Base-by-base conservation (phyloP, 2,113 vertebrate genomes). In the Mandrillus leucophaeus region DNA sequence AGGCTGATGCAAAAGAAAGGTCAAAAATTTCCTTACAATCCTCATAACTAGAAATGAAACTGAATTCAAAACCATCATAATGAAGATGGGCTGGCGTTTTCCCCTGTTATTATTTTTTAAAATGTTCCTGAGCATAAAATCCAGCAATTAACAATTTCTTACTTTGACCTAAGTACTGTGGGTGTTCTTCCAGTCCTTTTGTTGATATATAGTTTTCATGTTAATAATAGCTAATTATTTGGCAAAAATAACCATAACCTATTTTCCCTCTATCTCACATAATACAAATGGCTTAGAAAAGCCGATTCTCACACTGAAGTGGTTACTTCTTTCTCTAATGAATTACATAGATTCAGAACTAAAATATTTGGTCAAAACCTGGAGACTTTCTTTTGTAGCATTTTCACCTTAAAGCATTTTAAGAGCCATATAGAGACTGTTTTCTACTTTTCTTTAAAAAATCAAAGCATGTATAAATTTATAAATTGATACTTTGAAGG, bases 221-320 rank as follows among this genome's bases (percentile, higher is more conserved):
- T 92, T 97, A 97, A 97, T 96, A 98, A 97, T 97, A 97, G 88
- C 85, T 97, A 94, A 96, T 97, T 96, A 92, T 96, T 98, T 97
- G 97, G 97, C 92, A 98, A 96, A 98, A 98, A 98, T 94, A 98
- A 97, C 80, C 59, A 94, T 83, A 97, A 96, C 55, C 79, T 96
- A 95, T 86, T 97, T 97, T 94, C 18, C 57, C 13, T 93, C 40
- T 1, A 64, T 96, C 52, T 90, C 76, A 79, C 52, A 96, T 59
- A 95, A 96, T 96, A 92, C 43, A 96, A 96, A 27, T 89, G 85
- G 66, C 35, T 97, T 94, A 82, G 80, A 61, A 78, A 90, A 81
- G 25, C 88, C 72, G 16, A 59, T 43, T 50, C 68, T 94, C 82
- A 82, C 17, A 45, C 1, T 59, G 50, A 88, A 90, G 70, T 72